Evolutionary conservation across 2,113 vertebrate species (phyloP), one percentile per base, ranked within the genome.

Genomic region (Onychostruthus taczanowskii): DNA sequence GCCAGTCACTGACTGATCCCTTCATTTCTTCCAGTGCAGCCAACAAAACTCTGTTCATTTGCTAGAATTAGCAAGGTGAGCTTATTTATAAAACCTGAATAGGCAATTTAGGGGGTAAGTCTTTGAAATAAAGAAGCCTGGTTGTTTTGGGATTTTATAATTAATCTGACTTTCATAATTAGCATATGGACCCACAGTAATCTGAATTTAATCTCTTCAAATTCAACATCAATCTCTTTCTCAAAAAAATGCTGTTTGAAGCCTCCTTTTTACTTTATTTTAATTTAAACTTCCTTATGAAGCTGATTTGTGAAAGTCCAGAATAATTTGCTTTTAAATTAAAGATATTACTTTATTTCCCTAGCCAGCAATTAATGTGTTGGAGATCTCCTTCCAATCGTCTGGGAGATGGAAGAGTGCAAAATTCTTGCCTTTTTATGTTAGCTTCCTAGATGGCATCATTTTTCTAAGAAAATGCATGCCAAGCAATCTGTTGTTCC

Each of bases 201-300:
- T 82, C 76, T 88, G 82, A 64, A 76, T 77, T 92, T 96, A 93
- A 95, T 94, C 43, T 95, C 68, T 86, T 91, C 68, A 88, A 69
- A 87, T 72, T 61, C 72, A 76, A 3, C 59, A 67, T 73, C 64
- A 90, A 30, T 76, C 81, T 82, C 63, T 82, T 35, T 78, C 53
- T 84, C 58, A 84, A 88, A 31, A 67, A 70, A 86, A 83, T 64
- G 47, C 12, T 56, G 61, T 84, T 67, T 83, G 35, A 94, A 46
- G 39, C 5, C 47, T 89, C 8, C 11, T 11, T 81, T 74, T 59
- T n/a, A 53, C 26, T 93, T 93, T 53, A 70, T 88, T 96, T 93
- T 94, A 91, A 94, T 86, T 94, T 89, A 58, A 93, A 84, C 27
- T 6, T 78, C 67, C 27, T 93, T 87, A 68, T 55, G 77, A 82